Evolutionary conservation across 2,113 vertebrate species (phyloP).

Genomic region (Psettodes erumei): DNA sequence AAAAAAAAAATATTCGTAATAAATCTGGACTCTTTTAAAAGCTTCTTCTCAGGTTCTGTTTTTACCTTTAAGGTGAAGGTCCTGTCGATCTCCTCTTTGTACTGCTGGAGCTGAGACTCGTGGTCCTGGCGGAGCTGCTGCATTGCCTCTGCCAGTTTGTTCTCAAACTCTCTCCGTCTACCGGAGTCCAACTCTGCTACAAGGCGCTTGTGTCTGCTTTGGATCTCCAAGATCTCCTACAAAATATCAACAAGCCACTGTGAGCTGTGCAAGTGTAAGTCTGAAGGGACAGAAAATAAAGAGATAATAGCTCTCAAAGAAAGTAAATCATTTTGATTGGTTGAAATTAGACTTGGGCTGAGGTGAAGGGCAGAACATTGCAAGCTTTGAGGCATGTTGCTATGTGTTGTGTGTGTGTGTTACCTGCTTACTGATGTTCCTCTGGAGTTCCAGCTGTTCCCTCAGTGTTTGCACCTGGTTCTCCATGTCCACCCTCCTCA

Average conservation of each 20-base stretch:
- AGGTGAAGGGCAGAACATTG: neutral
- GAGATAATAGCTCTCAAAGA: neutral
- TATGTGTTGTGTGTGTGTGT: neutral
- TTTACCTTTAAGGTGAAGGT: slow-evolving; percentile 83
- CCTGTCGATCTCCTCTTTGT: slow-evolving; percentile 86
- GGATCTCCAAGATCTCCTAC: slow-evolving; percentile 83
- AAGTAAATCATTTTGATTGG: neutral
- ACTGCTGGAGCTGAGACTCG: slow-evolving; percentile 83
- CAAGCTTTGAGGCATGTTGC: neutral
- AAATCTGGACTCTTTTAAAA: neutral
- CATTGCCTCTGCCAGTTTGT: slow-evolving; percentile 80
- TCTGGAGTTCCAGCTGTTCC: slow-evolving; percentile 87
- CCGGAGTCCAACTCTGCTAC: slow-evolving; percentile 83
- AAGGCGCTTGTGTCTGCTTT: slow-evolving; percentile 79
- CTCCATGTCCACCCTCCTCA: slow-evolving; percentile 84
- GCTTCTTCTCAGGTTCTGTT: neutral
- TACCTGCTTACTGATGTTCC: slow-evolving; percentile 84
- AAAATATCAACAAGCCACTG: neutral
- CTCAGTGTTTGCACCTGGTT: slow-evolving; percentile 85
- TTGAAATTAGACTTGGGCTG: neutral
- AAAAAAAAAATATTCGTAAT: neutral
- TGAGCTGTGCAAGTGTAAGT: neutral
- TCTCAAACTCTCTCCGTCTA: slow-evolving; percentile 81
- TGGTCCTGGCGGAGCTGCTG: slow-evolving; percentile 84
- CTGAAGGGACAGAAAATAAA: neutral